A percentile compares a stretch with the other conserved stretches of the same genome.
Evolutionary conservation across 2,113 vertebrate species (phyloP).

Genomic region (Siphamia tubifer): DNA sequence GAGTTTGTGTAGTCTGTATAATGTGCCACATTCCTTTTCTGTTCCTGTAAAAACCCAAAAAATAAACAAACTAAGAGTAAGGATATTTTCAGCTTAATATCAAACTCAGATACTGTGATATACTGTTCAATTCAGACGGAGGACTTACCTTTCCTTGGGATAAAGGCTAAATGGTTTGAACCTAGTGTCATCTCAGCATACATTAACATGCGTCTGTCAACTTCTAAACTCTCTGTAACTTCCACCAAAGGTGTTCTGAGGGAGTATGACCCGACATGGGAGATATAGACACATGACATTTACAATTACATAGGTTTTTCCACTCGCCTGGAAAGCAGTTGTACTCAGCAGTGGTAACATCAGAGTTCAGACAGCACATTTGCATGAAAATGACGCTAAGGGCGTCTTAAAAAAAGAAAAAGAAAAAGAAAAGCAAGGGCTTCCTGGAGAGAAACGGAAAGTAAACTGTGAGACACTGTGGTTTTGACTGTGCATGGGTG

Average conservation of each 20-base stretch:
- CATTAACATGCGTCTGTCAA: conserved; percentile 43
- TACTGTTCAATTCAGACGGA: background rate
- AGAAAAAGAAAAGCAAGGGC: conserved; percentile 48
- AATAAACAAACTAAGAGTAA: background rate
- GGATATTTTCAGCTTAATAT: background rate
- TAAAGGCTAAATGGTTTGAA: conserved; percentile 45
- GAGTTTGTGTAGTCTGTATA: conserved; percentile 17
- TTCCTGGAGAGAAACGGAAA: conserved; percentile 82
- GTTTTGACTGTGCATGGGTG: conserved; percentile 53
- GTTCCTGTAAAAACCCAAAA: too few species aligned
- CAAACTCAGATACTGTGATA: background rate
- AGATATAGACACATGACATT: conserved; percentile 77
- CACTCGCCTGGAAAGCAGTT: conserved; percentile 67
- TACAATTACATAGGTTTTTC: conserved; percentile 68
- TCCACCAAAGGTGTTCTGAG: conserved; percentile 47
- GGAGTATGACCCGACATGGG: conserved; percentile 38
- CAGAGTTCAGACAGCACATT: conserved; percentile 38
- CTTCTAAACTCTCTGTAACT: conserved; percentile 32
- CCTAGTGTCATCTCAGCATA: conserved; percentile 69
- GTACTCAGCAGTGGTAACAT: conserved; percentile 7
- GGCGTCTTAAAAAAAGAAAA: too few species aligned
- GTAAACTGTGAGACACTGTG: conserved; percentile 59
- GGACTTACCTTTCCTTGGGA: conserved; percentile 69
- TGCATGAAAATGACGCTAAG: conserved; percentile 46
- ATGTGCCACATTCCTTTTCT: conserved; percentile 31